phyloP scores from a whole-genome alignment of 2,113 vertebrate species.

The Pavo muticus region DNA sequence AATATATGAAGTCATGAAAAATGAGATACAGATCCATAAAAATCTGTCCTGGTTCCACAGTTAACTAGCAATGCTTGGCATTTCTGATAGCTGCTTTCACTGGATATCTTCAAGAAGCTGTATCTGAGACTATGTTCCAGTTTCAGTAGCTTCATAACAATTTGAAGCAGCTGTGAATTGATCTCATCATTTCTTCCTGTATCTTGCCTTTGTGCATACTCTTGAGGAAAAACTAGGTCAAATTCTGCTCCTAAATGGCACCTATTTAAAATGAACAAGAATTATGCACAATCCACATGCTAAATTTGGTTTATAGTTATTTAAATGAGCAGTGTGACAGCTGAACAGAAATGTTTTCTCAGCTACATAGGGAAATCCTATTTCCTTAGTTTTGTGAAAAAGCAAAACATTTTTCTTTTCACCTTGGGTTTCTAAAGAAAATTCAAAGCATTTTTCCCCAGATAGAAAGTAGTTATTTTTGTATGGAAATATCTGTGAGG shows the following conservation, averaged over 20 bases:
- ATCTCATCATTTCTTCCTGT: neutral
- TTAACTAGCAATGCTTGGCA: neutral
- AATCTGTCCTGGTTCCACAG: neutral
- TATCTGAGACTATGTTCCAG: neutral
- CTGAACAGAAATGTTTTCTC: constrained; percentile 32
- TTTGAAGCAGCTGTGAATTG: neutral
- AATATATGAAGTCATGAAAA: neutral
- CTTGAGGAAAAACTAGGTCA: constrained; percentile 16
- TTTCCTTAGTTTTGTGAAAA: constrained; percentile 41
- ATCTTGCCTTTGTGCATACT: neutral
- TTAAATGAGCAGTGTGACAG: neutral
- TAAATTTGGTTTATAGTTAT: constrained; percentile 29
- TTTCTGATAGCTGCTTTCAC: neutral
- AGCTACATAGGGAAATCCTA: neutral
- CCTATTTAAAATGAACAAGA: constrained; percentile 17
- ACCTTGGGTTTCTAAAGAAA: constrained; percentile 14
- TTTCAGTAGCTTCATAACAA: neutral
- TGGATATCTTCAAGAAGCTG: neutral
- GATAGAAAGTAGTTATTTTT: constrained; percentile 10
- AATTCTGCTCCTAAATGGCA: constrained; percentile 8
- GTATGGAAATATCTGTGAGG: neutral
- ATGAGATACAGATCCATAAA: neutral
- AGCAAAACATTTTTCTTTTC: constrained; percentile 21
- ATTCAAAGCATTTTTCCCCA: constrained; percentile 13
- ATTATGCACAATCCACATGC: neutral